These are phyloP conservation scores for Enteromius afrohamiltoni DNA, from an alignment of 2,797 vertebrate genomes.

Conservation along the genomic window DNA sequence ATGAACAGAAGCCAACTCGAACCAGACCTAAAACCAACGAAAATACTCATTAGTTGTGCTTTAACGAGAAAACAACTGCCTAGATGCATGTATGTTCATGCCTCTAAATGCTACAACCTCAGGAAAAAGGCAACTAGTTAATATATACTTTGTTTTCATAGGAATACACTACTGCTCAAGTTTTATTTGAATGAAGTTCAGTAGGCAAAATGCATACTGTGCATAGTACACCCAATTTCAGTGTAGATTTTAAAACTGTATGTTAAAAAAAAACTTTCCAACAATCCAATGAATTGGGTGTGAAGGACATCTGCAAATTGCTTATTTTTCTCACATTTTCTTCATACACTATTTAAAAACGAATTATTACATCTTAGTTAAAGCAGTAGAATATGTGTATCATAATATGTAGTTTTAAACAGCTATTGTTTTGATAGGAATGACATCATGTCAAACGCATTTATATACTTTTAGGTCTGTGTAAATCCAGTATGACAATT, in stretches of 20 bases:
- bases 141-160: slow-evolving; percentile 2
- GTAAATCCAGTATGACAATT: not conserved
- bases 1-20: not conserved
- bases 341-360: not conserved
- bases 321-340: not conserved
- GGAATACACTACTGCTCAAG: slow-evolving; percentile 5
- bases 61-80: slow-evolving; percentile 28
- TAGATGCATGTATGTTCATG: not conserved
- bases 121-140: slow-evolving; percentile 13
- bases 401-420: not conserved
- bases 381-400: not conserved
- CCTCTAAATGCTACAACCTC: slow-evolving; percentile 33
- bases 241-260: slow-evolving; percentile 7
- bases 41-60: slow-evolving; percentile 51
- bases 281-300: not conserved
- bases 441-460: slow-evolving; percentile 5
- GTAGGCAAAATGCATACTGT: slow-evolving; percentile 10
- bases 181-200: slow-evolving; percentile 18
- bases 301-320: not conserved
- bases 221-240: slow-evolving; percentile 16
- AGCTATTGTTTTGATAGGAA: slow-evolving; percentile 2
- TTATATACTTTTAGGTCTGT: not conserved
- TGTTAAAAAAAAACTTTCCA: not conserved
- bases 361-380: not conserved
- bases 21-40: not conserved